Base-by-base conservation (phyloP, 2,113 vertebrate genomes). In the Panthera tigris region DNA sequence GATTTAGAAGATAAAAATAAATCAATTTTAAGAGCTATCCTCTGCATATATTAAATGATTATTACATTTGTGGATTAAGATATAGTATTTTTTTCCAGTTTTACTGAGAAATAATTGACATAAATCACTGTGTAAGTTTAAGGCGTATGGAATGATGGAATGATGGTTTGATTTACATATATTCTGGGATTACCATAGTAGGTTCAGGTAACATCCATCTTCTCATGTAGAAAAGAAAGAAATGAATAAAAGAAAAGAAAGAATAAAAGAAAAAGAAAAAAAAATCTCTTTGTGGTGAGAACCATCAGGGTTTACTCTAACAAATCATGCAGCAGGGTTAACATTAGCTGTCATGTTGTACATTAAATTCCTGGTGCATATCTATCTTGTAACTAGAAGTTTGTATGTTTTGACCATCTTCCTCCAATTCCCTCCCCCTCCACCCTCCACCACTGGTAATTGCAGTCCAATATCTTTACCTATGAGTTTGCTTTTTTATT, bases 11-110 rank as follows among this genome's bases (percentile, higher is more conserved):
- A 13, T 1, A 85, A 94, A 95, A 89, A 74, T 73, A 55, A 71
- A 36, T 71, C 3, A 57, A 55, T 78, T 96, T 88, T 88, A 92
- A 78, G 50, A 93, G 65, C 55, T 11, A 7, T 86, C 71, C 97
- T 95, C 79, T 83, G 92, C 3, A 27, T 92, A 79, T 10, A 66
- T 96, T 97, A 31, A 73, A 23, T 96, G 41, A 91, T 18, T 93
- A 96, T 18, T 73, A 73, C 36, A 69, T 76, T 23, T 81, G 96
- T 90, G 13, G 36, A 81, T 92, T 93, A 89, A 45, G 84, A 48
- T 31, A 69, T 4, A 91, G 13, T 84, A 33, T 57, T 95, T 93
- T 84, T 48, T 73, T 25, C 19, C 5, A 48, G 31, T 36, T 90
- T 36, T 66, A 90, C 18, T 90, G 57, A 90, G 33, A 90, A 90